Percentiles rank a stretch among this genome's conserved stretches.
These are phyloP conservation scores for Ceratina calcarata DNA, from an alignment of 1,140 invertebrate species.

Conservation along the genomic window DNA sequence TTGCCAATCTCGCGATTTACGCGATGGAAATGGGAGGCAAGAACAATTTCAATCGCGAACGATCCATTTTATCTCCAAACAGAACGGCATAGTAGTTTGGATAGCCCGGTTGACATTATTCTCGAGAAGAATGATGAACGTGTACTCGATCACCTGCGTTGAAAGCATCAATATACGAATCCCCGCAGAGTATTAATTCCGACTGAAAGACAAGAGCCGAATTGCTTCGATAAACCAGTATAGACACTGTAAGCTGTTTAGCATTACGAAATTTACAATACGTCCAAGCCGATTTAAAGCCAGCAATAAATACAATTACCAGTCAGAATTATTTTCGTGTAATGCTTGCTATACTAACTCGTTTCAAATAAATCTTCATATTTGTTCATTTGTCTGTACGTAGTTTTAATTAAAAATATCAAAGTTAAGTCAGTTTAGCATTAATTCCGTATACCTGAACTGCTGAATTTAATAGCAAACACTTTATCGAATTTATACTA, in stretches of 20 bases:
- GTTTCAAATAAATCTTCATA: too few relatives aligned
- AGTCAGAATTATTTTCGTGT: too few relatives aligned
- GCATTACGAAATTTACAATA: too few relatives aligned
- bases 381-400: too few relatives aligned
- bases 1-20: background rate
- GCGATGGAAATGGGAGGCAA: background rate
- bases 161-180: slow-evolving; percentile 31
- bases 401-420: too few relatives aligned
- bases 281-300: too few relatives aligned
- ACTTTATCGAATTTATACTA: too few relatives aligned
- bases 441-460: too few relatives aligned
- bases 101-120: slow-evolving; percentile 36
- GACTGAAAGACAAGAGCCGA: background rate
- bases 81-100: slow-evolving; percentile 30
- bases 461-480: too few relatives aligned
- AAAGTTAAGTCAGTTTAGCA: too few relatives aligned
- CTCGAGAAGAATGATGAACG: slow-evolving; percentile 44
- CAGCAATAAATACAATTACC: too few relatives aligned
- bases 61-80: slow-evolving; percentile 47
- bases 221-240: background rate
- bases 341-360: too few relatives aligned
- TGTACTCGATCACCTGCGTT: slow-evolving; percentile 49
- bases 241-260: background rate
- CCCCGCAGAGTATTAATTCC: slow-evolving; percentile 20
- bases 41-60: slow-evolving; percentile 29